A percentile compares a stretch with the other conserved stretches of the same genome.
These are phyloP conservation scores for Tetrapedia diversipes DNA, from an alignment of 2,888 invertebrate species.

Conservation along the genomic window DNA sequence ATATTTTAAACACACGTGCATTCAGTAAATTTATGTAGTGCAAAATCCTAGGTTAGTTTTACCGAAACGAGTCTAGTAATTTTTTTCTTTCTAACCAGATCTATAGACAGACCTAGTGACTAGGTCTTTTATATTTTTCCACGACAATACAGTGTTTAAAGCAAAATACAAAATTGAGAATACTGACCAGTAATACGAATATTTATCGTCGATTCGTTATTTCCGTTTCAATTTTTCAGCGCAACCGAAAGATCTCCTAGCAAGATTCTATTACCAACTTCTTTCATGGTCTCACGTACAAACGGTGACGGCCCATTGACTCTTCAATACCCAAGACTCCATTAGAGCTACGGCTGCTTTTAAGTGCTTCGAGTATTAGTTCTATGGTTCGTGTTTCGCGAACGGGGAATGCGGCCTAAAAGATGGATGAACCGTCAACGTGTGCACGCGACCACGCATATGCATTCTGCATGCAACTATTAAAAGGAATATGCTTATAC, in stretches of 20 bases:
- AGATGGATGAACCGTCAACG: background rate
- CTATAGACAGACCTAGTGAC: too few species aligned
- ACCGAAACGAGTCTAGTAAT: too few species aligned
- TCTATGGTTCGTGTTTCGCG: background rate
- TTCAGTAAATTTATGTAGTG: too few species aligned
- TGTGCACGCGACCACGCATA: background rate
- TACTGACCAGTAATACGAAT: too few species aligned
- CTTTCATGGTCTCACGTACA: background rate
- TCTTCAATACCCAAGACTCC: background rate
- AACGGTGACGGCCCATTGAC: background rate
- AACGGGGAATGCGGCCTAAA: background rate
- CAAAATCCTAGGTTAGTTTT: too few species aligned
- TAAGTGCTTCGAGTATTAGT: background rate
- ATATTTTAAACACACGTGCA: background rate
- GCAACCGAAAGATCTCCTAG: background rate
- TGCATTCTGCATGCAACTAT: too few species aligned
- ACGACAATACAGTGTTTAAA: too few species aligned
- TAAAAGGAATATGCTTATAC: background rate
- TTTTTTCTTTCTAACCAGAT: too few species aligned
- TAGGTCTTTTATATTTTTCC: too few species aligned
- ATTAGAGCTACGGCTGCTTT: background rate
- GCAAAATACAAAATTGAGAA: too few species aligned
- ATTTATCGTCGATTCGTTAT: background rate
- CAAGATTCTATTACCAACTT: background rate
- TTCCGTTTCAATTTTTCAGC: background rate